These are phyloP conservation scores for Temnothorax ravouxi DNA, from an alignment of 2,888 invertebrate genomes.

Conservation along the genomic window DNA sequence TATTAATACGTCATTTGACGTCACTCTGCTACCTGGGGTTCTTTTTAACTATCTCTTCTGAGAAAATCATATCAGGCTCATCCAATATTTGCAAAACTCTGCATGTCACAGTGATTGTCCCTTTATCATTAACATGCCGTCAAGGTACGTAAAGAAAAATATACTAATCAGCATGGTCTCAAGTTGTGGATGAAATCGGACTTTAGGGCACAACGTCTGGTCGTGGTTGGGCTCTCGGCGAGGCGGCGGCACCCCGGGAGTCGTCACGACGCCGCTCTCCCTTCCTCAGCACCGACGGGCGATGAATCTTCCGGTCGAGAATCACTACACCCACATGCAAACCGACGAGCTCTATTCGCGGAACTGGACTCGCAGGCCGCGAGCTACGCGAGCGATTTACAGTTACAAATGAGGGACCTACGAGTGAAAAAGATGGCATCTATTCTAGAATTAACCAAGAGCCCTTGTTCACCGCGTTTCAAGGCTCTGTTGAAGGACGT, in stretches of 20 bases:
- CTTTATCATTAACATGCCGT: not conserved
- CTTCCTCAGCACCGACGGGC: constrained; percentile 84
- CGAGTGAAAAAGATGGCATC: constrained; percentile 94
- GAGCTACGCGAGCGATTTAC: constrained; percentile 85
- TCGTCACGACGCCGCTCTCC: constrained; percentile 84
- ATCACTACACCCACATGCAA: constrained; percentile 92
- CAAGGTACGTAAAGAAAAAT: constrained; percentile 18
- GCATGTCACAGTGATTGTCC: not conserved
- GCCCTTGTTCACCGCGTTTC: constrained; percentile 93
- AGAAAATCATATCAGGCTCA: not conserved
- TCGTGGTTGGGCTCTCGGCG: constrained; percentile 85
- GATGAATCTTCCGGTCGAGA: constrained; percentile 88
- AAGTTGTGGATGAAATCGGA: constrained; percentile 58
- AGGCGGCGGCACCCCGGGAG: constrained; percentile 84
- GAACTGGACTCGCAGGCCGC: constrained; percentile 89
- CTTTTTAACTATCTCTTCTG: not conserved
- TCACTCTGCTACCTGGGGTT: too few species aligned
- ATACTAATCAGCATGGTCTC: constrained; percentile 6
- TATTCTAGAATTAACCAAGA: constrained; percentile 92
- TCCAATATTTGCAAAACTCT: not conserved
- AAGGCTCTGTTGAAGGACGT: constrained; percentile 93
- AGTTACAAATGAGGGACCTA: constrained; percentile 88
- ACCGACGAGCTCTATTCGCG: constrained; percentile 91
- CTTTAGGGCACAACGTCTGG: constrained; percentile 85
- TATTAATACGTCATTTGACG: too few species aligned